Conservation (phyloP, 2,113 vertebrate species). For the Fregetta grallaria region DNA sequence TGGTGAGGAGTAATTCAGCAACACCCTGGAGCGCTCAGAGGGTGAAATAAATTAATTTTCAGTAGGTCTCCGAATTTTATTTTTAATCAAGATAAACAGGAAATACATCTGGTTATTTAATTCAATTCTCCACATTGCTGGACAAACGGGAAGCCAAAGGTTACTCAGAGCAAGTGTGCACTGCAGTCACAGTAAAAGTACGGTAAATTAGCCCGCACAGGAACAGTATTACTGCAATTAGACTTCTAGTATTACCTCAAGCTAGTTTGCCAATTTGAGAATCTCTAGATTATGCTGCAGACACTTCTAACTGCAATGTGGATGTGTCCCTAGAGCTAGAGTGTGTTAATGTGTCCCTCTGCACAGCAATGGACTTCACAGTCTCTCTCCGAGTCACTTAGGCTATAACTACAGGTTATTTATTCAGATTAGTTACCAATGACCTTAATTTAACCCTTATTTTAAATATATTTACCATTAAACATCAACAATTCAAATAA, state of each 20-base stretch:
- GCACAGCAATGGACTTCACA: neutral
- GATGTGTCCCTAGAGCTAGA: neutral
- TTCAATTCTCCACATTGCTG: neutral
- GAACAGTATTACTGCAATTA: neutral
- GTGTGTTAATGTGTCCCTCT: neutral
- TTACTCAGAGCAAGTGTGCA: neutral
- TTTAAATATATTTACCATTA: conserved; percentile 15
- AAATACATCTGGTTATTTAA: neutral
- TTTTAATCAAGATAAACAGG: neutral
- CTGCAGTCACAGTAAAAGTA: neutral
- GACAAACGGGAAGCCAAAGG: neutral
- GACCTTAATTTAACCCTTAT: neutral
- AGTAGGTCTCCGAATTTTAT: neutral
- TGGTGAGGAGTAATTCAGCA: neutral
- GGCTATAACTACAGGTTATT: neutral
- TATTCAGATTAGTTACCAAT: neutral
- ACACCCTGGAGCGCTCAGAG: neutral
- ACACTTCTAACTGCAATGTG: neutral
- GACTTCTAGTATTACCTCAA: neutral
- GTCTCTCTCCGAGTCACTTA: neutral
- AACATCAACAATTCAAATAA: neutral
- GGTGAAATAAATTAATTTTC: neutral
- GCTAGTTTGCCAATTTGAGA: neutral
- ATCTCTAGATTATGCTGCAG: neutral
- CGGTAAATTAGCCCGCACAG: neutral